These are phyloP conservation scores for Gavialis gangeticus DNA, from an alignment of 2,113 vertebrate species.

Conservation along the genomic window DNA sequence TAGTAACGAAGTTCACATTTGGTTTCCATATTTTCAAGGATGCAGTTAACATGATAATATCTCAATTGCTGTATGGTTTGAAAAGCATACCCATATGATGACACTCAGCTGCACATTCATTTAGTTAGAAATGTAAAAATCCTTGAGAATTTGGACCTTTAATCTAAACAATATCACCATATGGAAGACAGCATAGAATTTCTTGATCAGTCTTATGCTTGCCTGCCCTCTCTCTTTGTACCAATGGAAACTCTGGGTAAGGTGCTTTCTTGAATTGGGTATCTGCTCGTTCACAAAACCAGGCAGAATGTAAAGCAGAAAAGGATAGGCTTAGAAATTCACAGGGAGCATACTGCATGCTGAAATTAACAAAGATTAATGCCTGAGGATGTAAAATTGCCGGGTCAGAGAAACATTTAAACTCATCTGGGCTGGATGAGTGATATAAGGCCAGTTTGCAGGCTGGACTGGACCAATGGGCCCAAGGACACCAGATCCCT, in stretches of 20 bases:
- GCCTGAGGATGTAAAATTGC: not conserved
- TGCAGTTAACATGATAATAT: conserved; percentile 73
- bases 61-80: conserved; percentile 71
- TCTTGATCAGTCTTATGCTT: not conserved
- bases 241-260: conserved; percentile 15
- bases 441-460: no score
- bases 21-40: conserved; percentile 74
- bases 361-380: not conserved
- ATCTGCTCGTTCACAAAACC: not conserved
- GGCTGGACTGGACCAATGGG: no score
- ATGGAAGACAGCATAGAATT: not conserved
- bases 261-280: not conserved
- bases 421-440: no score
- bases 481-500: no score
- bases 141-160: conserved; percentile 61
- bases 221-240: conserved; percentile 11
- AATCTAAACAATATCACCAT: conserved; percentile 60
- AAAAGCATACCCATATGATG: conserved; percentile 66
- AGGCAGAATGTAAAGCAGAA: not conserved
- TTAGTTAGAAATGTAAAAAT: conserved; percentile 53
- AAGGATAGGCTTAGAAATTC: not conserved
- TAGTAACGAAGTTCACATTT: conserved; percentile 65
- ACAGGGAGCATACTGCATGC: not conserved
- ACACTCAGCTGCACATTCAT: conserved; percentile 56
- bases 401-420: not conserved